Percentiles rank a stretch among this genome's conserved stretches.
These are phyloP conservation scores for Xiphophorus hellerii DNA, from an alignment of 2,113 vertebrate species.

Conservation along the genomic window DNA sequence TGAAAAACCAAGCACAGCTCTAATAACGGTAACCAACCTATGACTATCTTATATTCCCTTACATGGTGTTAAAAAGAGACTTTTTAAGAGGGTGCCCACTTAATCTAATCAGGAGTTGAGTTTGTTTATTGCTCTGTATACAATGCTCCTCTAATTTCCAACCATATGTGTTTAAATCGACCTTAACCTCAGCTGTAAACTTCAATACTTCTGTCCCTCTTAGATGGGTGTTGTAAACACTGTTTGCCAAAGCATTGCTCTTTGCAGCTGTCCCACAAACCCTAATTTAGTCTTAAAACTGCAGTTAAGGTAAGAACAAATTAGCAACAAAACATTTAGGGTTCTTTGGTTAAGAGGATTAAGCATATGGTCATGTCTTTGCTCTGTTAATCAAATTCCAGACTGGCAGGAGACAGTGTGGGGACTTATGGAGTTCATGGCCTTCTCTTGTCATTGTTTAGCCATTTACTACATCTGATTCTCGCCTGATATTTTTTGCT, in stretches of 20 bases:
- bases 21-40: not conserved
- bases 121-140: not conserved
- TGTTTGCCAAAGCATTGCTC: not conserved
- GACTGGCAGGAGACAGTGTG: constrained; percentile 2
- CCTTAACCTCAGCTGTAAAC: not conserved
- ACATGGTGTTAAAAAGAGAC: not conserved
- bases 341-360: constrained; percentile 58
- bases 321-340: constrained; percentile 6
- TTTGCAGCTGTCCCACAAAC: not conserved
- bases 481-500: not conserved
- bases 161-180: not conserved
- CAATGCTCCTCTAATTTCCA: not conserved
- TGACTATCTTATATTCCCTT: not conserved
- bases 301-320: not conserved
- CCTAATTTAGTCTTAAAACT: not conserved
- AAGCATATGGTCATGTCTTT: constrained; percentile 57
- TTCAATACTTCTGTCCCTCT: not conserved
- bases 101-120: no score
- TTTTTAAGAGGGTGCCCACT: not conserved
- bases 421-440: constrained; percentile 19
- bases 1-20: no score
- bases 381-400: constrained; percentile 44
- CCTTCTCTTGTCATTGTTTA: constrained; percentile 37
- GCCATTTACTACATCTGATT: not conserved
- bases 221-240: not conserved